Conservation (phyloP, 2,113 vertebrate genomes). For the Mystacornis crossleyi region DNA sequence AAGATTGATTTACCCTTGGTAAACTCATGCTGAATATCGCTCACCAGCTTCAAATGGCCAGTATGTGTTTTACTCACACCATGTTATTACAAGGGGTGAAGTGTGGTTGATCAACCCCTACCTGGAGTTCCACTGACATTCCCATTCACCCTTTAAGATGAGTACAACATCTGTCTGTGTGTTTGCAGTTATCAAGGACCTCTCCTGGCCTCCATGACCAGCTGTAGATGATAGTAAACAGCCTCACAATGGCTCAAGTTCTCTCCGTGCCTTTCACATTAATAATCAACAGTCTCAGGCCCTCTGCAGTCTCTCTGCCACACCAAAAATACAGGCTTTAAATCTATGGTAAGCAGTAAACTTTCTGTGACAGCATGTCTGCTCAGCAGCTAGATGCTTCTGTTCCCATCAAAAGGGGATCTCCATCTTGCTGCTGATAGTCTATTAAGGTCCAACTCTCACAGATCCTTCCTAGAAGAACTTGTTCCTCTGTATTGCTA, state of each 20-base stretch:
- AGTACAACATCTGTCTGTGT: accelerated
- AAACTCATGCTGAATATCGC: background rate
- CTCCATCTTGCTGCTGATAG: accelerated
- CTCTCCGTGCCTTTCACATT: background rate
- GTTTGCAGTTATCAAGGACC: background rate
- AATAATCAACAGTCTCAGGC: background rate
- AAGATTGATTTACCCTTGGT: background rate
- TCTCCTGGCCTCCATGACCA: background rate
- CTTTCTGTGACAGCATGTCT: background rate
- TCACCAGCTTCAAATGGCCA: background rate
- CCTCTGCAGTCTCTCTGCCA: background rate
- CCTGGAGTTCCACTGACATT: background rate
- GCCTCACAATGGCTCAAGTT: background rate
- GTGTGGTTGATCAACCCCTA: background rate
- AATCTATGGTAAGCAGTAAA: background rate
- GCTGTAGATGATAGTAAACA: background rate
- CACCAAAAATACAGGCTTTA: background rate
- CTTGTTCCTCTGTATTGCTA: background rate
- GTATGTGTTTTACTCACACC: background rate
- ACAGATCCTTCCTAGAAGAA: background rate
- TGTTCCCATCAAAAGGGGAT: background rate
- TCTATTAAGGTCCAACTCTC: background rate
- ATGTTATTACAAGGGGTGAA: background rate
- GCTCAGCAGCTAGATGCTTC: background rate
- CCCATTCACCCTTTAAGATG: background rate